Base-by-base conservation (phyloP, 2,888 invertebrate species). In the Temnothorax unifasciatus region DNA sequence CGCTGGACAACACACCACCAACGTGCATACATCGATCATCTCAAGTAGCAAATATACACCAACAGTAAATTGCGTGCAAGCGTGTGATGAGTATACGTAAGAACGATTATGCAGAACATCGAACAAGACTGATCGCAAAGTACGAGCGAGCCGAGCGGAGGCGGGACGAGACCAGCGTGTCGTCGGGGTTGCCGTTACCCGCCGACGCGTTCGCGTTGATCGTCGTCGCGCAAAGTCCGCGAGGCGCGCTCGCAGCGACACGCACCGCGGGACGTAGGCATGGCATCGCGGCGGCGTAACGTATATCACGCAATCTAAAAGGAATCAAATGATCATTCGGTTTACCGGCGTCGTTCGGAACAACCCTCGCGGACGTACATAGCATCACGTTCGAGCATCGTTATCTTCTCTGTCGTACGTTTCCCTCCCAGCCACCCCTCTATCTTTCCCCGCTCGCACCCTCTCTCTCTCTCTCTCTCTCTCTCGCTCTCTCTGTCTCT, bases 1-100 rank as follows among this genome's bases (percentile, higher is more conserved):
- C 73, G 71, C 18, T 59, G 66, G 79, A 71, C 79, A 73, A 79
- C 34, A 79, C 79, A 79, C 79, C 79, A 79, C 47, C 79, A 79
- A 79, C 79, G 79, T 79, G 79, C 79, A 79, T 59, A 79, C 79
- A 79, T 79, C 59, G 79, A 79, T 79, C 73, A 79, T 79, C 71
- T 79, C 79, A 79, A 71, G 59, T 59, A 79, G 71, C 79, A 59
- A 73, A 47, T 79, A 18, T 79, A 81, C 73, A 71, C 59, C 59
- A 79, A 81, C 73, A 50, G 38, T 64, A 47, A 52, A 76, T 71
- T 81, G 79, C 79, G 79, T 81, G 79, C 73, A 81, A 81, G 79
- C 79, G 21, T 81, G 79, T 73, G 73, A 73, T 47, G 73, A 73
- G 34, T 81, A 50, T 18, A 73, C 38, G 25, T 66, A 77, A 66